Conservation (phyloP, 1,140 invertebrate genomes). For the Amyelois transitella region DNA sequence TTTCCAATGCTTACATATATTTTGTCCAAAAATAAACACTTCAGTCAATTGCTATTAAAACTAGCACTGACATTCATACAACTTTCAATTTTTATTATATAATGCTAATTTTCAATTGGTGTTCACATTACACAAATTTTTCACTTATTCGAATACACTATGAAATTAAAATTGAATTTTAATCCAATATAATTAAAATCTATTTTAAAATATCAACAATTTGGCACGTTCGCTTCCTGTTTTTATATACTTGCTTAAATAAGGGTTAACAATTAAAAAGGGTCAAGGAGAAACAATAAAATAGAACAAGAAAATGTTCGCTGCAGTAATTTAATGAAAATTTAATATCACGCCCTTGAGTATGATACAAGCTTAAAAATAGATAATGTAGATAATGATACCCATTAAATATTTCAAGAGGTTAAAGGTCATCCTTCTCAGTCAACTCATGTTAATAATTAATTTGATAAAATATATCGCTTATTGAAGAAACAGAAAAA, state of each 20-base stretch:
- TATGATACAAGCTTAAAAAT: neutral
- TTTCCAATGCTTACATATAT: neutral
- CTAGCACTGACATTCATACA: conserved; percentile 7
- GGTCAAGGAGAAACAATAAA: conserved; percentile 8
- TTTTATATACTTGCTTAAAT: conserved; percentile 28
- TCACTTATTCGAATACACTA: conserved; percentile 27
- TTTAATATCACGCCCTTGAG: neutral
- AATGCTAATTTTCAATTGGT: conserved; percentile 34
- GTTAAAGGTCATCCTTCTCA: too few species aligned
- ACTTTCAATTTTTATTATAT: conserved; percentile 7
- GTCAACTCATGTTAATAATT: too few species aligned
- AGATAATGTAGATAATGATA: too few species aligned
- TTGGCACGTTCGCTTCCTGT: conserved; percentile 55
- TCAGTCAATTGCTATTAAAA: conserved; percentile 6
- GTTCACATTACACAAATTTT: conserved; percentile 41
- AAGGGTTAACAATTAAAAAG: conserved; percentile 11
- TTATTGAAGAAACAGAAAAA: too few species aligned
- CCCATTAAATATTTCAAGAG: too few species aligned
- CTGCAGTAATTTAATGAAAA: conserved; percentile 1
- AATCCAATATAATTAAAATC: conserved; percentile 42
- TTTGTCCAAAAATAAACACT: conserved; percentile 4
- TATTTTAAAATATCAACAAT: conserved; percentile 56
- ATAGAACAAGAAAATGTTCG: conserved; percentile 9
- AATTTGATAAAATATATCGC: too few species aligned
- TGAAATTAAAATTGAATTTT: conserved; percentile 18